Percentiles rank a stretch among this genome's conserved stretches.
phyloP scores from a whole-genome alignment of 2,888 invertebrate genomes.

The Escarpia spicata region DNA sequence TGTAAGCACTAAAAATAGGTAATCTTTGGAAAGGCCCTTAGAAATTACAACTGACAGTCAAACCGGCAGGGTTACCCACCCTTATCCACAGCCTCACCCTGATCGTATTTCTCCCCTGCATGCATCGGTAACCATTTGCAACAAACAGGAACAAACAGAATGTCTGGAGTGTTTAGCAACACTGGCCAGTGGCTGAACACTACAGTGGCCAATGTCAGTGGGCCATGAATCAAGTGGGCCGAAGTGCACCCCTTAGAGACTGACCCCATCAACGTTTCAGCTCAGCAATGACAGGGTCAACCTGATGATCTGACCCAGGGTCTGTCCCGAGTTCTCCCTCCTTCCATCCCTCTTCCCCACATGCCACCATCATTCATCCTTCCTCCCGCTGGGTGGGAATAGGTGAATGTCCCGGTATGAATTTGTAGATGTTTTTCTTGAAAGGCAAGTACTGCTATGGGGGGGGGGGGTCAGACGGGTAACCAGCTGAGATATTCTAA shows the following conservation, averaged over 20 bases:
- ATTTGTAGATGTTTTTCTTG: neutral
- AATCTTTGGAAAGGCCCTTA: neutral
- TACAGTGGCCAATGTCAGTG: neutral
- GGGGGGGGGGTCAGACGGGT: neutral
- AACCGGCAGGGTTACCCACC: neutral
- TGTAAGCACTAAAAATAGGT: neutral
- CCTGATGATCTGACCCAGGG: neutral
- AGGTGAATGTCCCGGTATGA: neutral
- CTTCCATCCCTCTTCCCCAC: neutral
- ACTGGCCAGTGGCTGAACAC: neutral
- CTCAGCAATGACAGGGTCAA: neutral
- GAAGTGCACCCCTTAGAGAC: neutral
- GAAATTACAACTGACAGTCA: neutral
- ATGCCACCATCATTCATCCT: neutral
- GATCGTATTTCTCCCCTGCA: neutral
- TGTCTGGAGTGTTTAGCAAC: neutral
- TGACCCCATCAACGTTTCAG: neutral
- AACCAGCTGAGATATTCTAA: neutral
- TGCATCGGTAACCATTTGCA: neutral
- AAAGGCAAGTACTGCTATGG: neutral
- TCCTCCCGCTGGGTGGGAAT: neutral
- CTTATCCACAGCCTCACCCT: neutral
- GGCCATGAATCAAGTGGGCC: neutral
- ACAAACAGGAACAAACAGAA: neutral
- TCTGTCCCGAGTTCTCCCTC: neutral